A percentile compares a stretch with the other conserved stretches of the same genome.
Conservation (phyloP, 2,888 invertebrate genomes). For the Steromphala cineraria region DNA sequence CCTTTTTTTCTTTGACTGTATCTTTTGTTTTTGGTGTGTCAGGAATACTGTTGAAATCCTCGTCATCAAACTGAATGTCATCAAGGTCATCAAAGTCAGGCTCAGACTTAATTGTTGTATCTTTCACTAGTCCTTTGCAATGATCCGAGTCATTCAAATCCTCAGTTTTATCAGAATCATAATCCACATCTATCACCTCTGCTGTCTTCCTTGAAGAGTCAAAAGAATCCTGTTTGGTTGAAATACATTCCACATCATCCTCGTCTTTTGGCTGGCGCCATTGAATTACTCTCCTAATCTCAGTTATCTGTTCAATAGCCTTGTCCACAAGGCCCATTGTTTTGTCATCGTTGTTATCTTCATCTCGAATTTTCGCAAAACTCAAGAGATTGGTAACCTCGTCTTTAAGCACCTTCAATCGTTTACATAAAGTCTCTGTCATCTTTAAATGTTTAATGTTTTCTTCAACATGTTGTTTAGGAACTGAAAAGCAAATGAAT, state of each 20-base stretch:
- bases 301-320: neutral
- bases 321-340: neutral
- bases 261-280: too few species aligned
- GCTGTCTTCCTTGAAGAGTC: neutral
- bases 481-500: too few species aligned
- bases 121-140: too few species aligned
- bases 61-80: conserved; percentile 45
- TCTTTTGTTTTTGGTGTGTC: neutral
- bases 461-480: too few species aligned
- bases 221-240: too few species aligned
- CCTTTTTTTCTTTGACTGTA: neutral
- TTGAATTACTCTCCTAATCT: neutral
- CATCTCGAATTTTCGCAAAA: neutral
- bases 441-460: neutral
- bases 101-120: neutral
- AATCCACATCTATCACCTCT: neutral
- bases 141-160: conserved; percentile 19
- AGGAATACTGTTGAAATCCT: neutral
- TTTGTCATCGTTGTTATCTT: neutral
- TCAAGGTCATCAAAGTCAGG: conserved; percentile 48
- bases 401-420: neutral
- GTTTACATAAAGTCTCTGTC: neutral
- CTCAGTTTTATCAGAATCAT: conserved; percentile 41
- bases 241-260: too few species aligned
- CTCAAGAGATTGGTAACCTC: neutral